Evolutionary conservation across 2,888 invertebrate species (phyloP).

Genomic region (Deladenus siricidicola): DNA sequence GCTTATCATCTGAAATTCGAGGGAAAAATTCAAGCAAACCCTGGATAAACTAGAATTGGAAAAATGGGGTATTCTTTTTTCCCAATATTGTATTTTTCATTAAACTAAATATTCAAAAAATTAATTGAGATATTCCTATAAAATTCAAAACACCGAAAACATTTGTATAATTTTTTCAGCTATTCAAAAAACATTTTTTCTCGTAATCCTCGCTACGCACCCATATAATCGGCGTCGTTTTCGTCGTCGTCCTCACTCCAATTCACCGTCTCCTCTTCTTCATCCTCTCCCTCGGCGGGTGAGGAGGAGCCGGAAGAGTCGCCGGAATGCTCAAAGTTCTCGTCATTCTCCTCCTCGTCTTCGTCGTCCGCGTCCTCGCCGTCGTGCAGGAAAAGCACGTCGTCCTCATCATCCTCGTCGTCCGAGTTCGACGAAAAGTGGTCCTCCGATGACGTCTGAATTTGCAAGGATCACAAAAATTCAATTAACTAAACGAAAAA

Average conservation of each 20-base stretch:
- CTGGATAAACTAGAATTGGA: no score
- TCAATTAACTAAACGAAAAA: background rate
- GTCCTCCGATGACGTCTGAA: constrained; percentile 17
- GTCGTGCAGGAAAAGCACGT: background rate
- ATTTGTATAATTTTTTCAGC: no score
- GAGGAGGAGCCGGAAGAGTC: background rate
- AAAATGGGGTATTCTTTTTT: no score
- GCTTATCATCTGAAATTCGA: no score
- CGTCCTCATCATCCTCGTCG: constrained; percentile 8
- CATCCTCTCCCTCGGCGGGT: background rate
- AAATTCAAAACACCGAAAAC: no score
- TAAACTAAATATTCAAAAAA: no score
- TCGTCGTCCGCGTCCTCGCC: constrained; percentile 7
- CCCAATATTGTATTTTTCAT: no score
- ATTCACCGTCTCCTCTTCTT: background rate
- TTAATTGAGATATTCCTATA: no score
- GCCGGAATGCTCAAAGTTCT: background rate
- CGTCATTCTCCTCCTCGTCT: constrained; percentile 3
- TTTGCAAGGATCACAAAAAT: background rate
- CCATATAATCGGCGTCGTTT: no score
- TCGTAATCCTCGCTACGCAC: no score
- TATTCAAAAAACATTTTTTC: no score
- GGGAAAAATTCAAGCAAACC: no score
- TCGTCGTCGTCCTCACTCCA: constrained; percentile 1
- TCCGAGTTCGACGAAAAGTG: constrained; percentile 6